phyloP scores from a whole-genome alignment of 2,888 invertebrate genomes.

The Athalia cordata region DNA sequence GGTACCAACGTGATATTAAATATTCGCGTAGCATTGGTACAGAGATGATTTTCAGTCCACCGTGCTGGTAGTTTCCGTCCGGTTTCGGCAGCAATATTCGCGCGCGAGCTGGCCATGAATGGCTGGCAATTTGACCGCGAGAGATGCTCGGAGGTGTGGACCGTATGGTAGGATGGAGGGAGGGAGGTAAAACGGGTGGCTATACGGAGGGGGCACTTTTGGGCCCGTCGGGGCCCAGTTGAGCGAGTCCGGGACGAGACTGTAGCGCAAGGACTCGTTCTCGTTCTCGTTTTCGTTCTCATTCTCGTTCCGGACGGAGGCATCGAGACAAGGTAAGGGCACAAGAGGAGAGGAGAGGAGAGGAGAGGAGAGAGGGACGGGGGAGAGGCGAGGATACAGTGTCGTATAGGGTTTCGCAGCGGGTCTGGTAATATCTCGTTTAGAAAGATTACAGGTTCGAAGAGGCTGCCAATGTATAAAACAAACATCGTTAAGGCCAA shows the following conservation, averaged over 20 bases:
- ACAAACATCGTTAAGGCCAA: conserved; percentile 73
- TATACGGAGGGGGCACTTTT: not conserved
- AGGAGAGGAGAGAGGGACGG: not conserved
- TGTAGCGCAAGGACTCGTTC: conserved; percentile 15
- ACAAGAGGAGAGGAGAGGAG: not conserved
- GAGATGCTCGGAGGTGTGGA: not conserved
- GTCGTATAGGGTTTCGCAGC: conserved; percentile 53
- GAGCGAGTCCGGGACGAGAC: conserved; percentile 1
- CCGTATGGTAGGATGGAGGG: not conserved
- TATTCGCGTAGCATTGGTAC: too few relatives aligned
- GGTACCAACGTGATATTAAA: too few relatives aligned
- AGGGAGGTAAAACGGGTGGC: not conserved
- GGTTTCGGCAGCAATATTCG: not conserved
- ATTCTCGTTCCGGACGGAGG: too few relatives aligned
- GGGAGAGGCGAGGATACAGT: conserved; percentile 27
- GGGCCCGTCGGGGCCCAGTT: conserved; percentile 12
- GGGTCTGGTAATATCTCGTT: conserved; percentile 72
- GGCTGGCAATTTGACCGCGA: conserved; percentile 3
- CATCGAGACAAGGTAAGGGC: too few relatives aligned
- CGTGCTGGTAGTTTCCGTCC: too few relatives aligned
- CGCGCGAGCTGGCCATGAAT: conserved; percentile 6
- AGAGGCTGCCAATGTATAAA: conserved; percentile 74
- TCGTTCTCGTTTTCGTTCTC: not conserved
- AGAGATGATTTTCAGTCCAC: too few relatives aligned
- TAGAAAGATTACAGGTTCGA: conserved; percentile 74